A percentile compares a stretch with the other conserved stretches of the same genome.
Evolutionary conservation across 2,113 vertebrate species (phyloP).

Genomic region (Phalacrocorax carbo): DNA sequence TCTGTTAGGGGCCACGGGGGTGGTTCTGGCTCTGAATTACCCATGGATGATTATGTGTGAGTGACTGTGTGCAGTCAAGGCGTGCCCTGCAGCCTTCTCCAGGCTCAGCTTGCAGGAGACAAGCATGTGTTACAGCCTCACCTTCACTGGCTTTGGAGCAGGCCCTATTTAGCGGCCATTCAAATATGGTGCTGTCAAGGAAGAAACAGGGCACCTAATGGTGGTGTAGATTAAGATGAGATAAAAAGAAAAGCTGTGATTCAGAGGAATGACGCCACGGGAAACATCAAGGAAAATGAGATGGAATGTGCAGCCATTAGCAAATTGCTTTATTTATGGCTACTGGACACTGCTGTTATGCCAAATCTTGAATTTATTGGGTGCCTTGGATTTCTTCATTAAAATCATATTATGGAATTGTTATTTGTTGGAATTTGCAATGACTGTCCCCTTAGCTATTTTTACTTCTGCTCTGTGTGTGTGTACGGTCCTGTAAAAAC

Average conservation of each 20-base stretch:
- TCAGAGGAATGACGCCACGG: conserved; percentile 28
- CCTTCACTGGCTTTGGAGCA: not conserved
- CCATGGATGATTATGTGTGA: not conserved
- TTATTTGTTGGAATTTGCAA: not conserved
- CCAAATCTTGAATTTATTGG: conserved; percentile 24
- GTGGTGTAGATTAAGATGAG: conserved; percentile 13
- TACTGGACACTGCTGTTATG: not conserved
- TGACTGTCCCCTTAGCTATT: not conserved
- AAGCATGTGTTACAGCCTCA: not conserved
- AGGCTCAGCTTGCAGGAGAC: not conserved
- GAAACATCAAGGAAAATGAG: conserved; percentile 52
- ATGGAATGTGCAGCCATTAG: conserved; percentile 38
- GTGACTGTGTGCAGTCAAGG: not conserved
- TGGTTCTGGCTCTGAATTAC: not conserved
- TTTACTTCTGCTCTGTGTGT: not conserved
- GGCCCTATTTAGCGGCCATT: not conserved
- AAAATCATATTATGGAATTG: not conserved
- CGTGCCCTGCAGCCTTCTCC: not conserved
- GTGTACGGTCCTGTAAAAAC: not conserved
- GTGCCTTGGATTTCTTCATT: not conserved
- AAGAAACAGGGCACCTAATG: conserved; percentile 8
- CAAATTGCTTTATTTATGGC: conserved; percentile 36
- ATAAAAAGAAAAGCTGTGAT: conserved; percentile 52
- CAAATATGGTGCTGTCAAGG: not conserved
- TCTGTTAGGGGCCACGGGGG: not conserved